Evolutionary conservation across 2,888 invertebrate species (phyloP).

Genomic region (Yponomeuta malinellus): DNA sequence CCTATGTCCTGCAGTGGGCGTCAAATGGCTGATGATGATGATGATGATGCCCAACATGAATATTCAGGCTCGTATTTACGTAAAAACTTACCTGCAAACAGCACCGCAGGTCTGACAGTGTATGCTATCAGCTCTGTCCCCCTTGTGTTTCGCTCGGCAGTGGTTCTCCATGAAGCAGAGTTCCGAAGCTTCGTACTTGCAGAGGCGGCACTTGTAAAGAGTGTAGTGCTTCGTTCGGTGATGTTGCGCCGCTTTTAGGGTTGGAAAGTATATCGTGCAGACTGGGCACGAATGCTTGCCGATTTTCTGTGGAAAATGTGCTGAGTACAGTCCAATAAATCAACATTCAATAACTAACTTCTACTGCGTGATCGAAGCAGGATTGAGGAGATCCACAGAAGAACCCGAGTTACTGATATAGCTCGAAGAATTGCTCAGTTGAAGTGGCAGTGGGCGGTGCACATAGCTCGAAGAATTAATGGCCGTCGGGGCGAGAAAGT

Average conservation of each 20-base stretch:
- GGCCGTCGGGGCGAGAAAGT: too few relatives aligned
- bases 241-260: slow-evolving; percentile 17
- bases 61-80: too few relatives aligned
- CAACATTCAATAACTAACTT: too few relatives aligned
- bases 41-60: too few relatives aligned
- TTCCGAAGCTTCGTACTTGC: slow-evolving; percentile 32
- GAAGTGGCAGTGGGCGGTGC: too few relatives aligned
- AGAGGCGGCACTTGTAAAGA: slow-evolving; percentile 36
- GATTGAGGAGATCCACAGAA: too few relatives aligned
- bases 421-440: too few relatives aligned
- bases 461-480: too few relatives aligned
- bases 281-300: slow-evolving; percentile 36
- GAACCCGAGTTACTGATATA: too few relatives aligned
- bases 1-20: too few relatives aligned
- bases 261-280: slow-evolving; percentile 32
- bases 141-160: slow-evolving; percentile 32
- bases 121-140: slow-evolving; percentile 30
- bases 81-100: background rate
- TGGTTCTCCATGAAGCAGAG: slow-evolving; percentile 32
- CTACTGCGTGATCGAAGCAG: too few relatives aligned
- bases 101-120: slow-evolving; percentile 26
- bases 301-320: slow-evolving; percentile 30
- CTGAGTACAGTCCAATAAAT: background rate
- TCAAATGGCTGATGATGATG: too few relatives aligned
- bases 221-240: slow-evolving; percentile 37